phyloP scores from a whole-genome alignment of 2,797 vertebrate genomes.

The Halcyon smyrnensis region DNA sequence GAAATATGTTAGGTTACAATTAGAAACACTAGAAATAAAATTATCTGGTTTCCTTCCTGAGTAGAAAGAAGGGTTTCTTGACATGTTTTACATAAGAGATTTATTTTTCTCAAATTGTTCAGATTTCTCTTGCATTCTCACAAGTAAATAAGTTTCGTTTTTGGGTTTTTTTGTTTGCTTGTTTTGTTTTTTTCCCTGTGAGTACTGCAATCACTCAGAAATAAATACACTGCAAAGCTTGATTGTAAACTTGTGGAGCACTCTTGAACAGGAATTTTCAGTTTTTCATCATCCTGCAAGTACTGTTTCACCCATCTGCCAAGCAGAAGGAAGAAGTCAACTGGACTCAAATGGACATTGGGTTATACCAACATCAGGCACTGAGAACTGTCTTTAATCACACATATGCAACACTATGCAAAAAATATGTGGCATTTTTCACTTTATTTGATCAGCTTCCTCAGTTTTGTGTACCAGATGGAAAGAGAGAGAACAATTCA shows the following conservation, averaged over 20 bases:
- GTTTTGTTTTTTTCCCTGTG: not conserved
- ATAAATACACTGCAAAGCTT: not conserved
- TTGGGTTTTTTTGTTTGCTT: not conserved
- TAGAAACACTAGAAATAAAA: conserved; percentile 58
- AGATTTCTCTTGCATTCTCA: not conserved
- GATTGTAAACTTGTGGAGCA: not conserved
- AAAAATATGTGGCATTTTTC: not conserved
- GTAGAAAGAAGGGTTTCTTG: not conserved
- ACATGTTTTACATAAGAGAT: not conserved
- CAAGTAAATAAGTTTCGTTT: not conserved
- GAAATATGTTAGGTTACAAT: conserved; percentile 59
- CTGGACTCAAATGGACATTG: not conserved
- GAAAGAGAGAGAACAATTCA: not conserved
- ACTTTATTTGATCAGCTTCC: not conserved
- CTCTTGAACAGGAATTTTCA: not conserved
- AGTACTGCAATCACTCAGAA: not conserved
- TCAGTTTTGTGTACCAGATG: conserved; percentile 18
- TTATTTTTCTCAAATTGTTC: not conserved
- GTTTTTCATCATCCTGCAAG: not conserved
- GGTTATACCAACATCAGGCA: not conserved
- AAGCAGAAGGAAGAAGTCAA: not conserved
- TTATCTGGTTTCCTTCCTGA: conserved; percentile 65
- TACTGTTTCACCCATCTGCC: not conserved
- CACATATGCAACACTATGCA: not conserved
- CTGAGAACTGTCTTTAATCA: not conserved